A percentile compares a stretch with the other conserved stretches of the same genome.
Evolutionary conservation across 1,140 invertebrate genomes (phyloP).

Genomic region (Trichogramma pretiosum): DNA sequence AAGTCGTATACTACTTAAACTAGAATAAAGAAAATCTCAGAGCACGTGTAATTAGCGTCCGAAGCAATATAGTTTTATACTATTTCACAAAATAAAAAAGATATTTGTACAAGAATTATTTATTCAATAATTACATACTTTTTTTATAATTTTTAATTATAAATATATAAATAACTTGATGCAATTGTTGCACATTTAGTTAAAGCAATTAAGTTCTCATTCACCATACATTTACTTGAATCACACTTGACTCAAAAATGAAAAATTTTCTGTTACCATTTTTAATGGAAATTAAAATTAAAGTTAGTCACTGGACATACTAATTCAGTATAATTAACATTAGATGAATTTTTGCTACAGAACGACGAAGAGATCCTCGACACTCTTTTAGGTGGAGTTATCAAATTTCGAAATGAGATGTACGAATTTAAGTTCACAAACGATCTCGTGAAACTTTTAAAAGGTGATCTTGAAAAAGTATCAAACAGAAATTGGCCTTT

Average conservation of each 20-base stretch:
- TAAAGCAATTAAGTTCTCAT: no score
- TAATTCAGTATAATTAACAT: conserved; percentile 3
- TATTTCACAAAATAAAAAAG: no score
- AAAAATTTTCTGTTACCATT: background rate
- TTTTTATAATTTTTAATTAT: no score
- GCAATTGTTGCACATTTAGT: no score
- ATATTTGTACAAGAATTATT: no score
- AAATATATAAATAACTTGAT: no score
- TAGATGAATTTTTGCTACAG: conserved; percentile 20
- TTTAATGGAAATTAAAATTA: background rate
- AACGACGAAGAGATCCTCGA: conserved; percentile 30
- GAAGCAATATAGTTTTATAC: no score
- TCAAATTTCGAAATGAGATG: conserved; percentile 30
- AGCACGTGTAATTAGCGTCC: no score
- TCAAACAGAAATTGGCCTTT: conserved; percentile 41
- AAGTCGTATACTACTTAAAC: no score
- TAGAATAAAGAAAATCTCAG: no score
- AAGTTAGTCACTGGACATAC: background rate
- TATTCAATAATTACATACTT: no score
- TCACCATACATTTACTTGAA: no score
- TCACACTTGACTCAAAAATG: background rate
- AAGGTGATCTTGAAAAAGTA: conserved; percentile 36
- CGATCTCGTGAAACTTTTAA: conserved; percentile 37
- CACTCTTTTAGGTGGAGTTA: conserved; percentile 26
- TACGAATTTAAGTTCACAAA: conserved; percentile 38